A percentile compares a stretch with the other conserved stretches of the same genome.
These are phyloP conservation scores for Luscinia luscinia DNA, from an alignment of 2,797 vertebrate genomes.

Conservation along the genomic window DNA sequence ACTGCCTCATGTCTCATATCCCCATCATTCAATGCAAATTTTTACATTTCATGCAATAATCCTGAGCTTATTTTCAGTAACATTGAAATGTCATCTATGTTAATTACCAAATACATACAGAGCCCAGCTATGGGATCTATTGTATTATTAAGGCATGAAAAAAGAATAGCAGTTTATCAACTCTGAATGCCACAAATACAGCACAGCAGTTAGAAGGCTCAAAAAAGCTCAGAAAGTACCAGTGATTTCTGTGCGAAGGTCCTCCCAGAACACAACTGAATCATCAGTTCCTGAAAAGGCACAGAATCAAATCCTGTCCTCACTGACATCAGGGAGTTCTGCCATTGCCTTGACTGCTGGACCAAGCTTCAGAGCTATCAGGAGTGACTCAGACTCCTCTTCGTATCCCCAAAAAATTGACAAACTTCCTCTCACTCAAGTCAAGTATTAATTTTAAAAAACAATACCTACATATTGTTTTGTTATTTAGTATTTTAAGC, in stretches of 20 bases:
- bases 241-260: slow-evolving; percentile 56
- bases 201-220: slow-evolving; percentile 65
- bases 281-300: slow-evolving; percentile 51
- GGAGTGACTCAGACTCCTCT: slow-evolving; percentile 58
- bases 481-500: slow-evolving; percentile 34
- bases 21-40: slow-evolving; percentile 67
- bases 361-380: slow-evolving; percentile 54
- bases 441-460: slow-evolving; percentile 57
- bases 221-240: slow-evolving; percentile 68
- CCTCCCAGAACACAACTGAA: slow-evolving; percentile 45
- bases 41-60: slow-evolving; percentile 72
- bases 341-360: slow-evolving; percentile 63
- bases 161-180: slow-evolving; percentile 68
- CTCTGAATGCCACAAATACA: slow-evolving; percentile 65
- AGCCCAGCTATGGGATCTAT: slow-evolving; percentile 52
- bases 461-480: slow-evolving; percentile 46
- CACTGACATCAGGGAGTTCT: slow-evolving; percentile 41
- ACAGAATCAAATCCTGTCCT: slow-evolving; percentile 42
- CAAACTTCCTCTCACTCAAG: slow-evolving; percentile 51
- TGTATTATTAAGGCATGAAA: slow-evolving; percentile 71
- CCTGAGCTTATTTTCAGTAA: slow-evolving; percentile 72
- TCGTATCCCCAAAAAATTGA: slow-evolving; percentile 66
- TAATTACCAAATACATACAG: slow-evolving; percentile 69
- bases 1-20: slow-evolving; percentile 67
- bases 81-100: slow-evolving; percentile 66